Evolutionary conservation across 2,888 invertebrate species (phyloP), one percentile per base, ranked within the genome.

Genomic region (Heliconius ethilla): DNA sequence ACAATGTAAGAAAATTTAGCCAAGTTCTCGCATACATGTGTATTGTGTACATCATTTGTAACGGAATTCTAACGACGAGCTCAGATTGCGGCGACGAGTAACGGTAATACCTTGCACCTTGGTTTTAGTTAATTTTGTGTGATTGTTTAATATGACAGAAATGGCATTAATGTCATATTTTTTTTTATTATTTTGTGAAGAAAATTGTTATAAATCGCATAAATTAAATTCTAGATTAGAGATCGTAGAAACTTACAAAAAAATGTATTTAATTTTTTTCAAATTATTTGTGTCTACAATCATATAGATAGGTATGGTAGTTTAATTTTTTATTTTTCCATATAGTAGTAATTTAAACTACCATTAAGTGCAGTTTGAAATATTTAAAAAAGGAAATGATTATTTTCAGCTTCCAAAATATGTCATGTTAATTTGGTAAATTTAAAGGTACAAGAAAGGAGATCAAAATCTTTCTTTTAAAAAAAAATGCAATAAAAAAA

Each of bases 51-150:
- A 18, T 73, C 65, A 45, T 66, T 45, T 75, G 51, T 75, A 27
- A 72, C 51, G 73, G 63, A 62, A 59, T 37, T 59, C 66, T 62
- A 75, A 75, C 40, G 70, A 72, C 75, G 55, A 70, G 73, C 69
- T 62, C 73, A 65, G 77, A 78, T 78, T 65, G 63, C 73, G 75
- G 77, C 25, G 59, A 67, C 27, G 72, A 72, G 69, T 75, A 62
- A 72, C 72, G 72, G 75, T 76, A 84, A 86, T 85, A 85, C 67
- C 70, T 75, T 62, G 75, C 76, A 76, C 80, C 78, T 80, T 78
- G 15, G 59, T 22, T 76, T 65, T 75, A 55, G 75, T 73, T 78
- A 75, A 76, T 72, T 62, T 63, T 63, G 75, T 75, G 25, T 11
- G 62, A 40, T 40, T 63, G 4, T 45, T 7, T 27, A 15, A 22